phyloP scores from a whole-genome alignment of 2,888 invertebrate genomes.

The Epirrita christyi region DNA sequence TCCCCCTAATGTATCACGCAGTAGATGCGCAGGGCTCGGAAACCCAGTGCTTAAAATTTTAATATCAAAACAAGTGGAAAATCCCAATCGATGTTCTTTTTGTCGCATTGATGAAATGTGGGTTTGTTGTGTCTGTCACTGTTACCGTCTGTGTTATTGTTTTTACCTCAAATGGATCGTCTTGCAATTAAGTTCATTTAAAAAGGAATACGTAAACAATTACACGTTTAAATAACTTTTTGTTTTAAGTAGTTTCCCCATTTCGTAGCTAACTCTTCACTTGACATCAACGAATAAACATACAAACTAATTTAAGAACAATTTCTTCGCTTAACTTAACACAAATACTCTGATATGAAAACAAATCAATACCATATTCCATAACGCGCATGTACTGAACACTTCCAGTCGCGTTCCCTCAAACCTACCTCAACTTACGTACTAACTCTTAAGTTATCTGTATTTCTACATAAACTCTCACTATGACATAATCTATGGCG shows the following conservation, averaged over 20 bases:
- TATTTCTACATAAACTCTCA: conserved; percentile 1
- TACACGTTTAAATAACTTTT: no score
- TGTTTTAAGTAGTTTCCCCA: no score
- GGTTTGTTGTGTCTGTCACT: conserved; percentile 7
- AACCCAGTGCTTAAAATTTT: conserved; percentile 32
- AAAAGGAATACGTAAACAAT: no score
- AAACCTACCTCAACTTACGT: conserved; percentile 32
- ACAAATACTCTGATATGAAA: conserved; percentile 15
- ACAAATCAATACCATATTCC: conserved; percentile 35
- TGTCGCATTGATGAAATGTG: conserved; percentile 5
- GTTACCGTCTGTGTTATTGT: background rate
- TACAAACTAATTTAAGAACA: no score
- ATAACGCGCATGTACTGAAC: conserved; percentile 39
- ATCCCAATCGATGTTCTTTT: conserved; percentile 2
- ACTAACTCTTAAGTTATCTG: conserved; percentile 11
- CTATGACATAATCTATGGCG: conserved; percentile 9
- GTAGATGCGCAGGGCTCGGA: conserved; percentile 53
- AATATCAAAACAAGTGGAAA: conserved; percentile 18
- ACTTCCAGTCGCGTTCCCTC: conserved; percentile 29
- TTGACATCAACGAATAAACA: no score
- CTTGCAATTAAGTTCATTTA: no score
- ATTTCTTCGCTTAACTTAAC: background rate
- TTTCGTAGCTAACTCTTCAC: no score
- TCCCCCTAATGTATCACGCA: conserved; percentile 41
- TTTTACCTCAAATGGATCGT: no score